Conservation (phyloP, 2,888 invertebrate genomes). For the Lacanobia oleracea region DNA sequence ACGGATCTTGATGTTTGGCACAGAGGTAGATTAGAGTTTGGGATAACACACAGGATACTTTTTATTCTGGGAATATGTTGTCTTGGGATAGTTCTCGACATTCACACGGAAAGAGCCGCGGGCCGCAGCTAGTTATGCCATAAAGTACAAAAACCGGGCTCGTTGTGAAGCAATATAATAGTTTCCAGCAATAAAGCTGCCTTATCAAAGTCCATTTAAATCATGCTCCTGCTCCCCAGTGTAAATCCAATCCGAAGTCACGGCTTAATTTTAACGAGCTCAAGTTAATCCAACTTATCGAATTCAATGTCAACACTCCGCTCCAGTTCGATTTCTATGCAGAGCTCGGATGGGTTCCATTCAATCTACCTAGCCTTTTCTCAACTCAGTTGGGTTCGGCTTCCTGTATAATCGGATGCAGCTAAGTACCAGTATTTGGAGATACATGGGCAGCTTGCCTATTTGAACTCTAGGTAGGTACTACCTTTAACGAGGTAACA, state of each 20-base stretch:
- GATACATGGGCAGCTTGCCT: background rate
- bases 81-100: too few species aligned
- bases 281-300: slow-evolving; percentile 70
- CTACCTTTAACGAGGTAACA: too few species aligned
- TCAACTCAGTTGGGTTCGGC: background rate
- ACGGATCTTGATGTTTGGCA: too few species aligned
- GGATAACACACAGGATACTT: too few species aligned
- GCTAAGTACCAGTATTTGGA: background rate
- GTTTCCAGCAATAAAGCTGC: slow-evolving; percentile 14
- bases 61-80: too few species aligned
- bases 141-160: background rate
- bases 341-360: slow-evolving; percentile 47
- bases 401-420: background rate
- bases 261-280: slow-evolving; percentile 67
- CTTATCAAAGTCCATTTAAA: slow-evolving; percentile 26
- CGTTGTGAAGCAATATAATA: background rate
- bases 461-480: too few species aligned
- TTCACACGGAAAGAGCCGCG: too few species aligned
- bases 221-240: slow-evolving; percentile 35
- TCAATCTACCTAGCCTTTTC: background rate
- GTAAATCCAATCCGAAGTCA: slow-evolving; percentile 59
- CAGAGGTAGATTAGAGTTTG: too few species aligned
- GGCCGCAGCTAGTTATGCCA: background rate
- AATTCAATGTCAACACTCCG: slow-evolving; percentile 67
- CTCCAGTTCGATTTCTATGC: slow-evolving; percentile 61